Evolutionary conservation across 2,797 vertebrate genomes (phyloP).

Genomic region (Paramormyrops hopkinsi): DNA sequence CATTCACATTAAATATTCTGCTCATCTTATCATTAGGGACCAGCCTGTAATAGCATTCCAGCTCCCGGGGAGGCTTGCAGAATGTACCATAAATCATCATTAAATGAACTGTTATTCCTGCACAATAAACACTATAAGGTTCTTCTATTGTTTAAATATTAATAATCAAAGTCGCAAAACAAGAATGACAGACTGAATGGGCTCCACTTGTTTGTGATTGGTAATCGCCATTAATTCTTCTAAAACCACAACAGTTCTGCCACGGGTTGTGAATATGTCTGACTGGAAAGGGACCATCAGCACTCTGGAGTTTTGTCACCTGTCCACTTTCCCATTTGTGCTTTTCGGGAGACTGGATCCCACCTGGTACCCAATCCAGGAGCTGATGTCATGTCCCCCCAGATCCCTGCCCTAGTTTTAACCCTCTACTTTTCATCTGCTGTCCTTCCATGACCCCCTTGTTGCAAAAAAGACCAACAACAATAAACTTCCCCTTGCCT

Average conservation of each 20-base stretch:
- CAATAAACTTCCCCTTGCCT: neutral
- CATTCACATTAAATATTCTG: slow-evolving; percentile 1
- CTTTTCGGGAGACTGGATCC: neutral
- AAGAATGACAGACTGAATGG: neutral
- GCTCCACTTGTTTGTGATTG: neutral
- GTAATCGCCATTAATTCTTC: neutral
- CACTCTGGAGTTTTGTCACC: neutral
- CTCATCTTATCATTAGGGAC: neutral
- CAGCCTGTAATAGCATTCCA: neutral
- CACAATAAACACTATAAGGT: neutral
- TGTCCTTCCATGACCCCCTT: neutral
- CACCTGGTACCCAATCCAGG: neutral
- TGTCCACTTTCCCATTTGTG: neutral
- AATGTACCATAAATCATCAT: neutral
- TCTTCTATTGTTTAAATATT: neutral
- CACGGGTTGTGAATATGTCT: neutral
- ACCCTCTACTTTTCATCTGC: neutral
- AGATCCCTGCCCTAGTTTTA: neutral
- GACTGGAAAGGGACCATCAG: neutral
- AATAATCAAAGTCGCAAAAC: neutral
- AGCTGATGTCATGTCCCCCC: neutral
- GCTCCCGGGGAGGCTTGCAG: neutral
- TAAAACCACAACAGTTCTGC: neutral
- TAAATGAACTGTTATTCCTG: neutral
- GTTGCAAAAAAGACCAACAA: neutral